phyloP scores from a whole-genome alignment of 2,113 vertebrate species.

The Carassius carassius region DNA sequence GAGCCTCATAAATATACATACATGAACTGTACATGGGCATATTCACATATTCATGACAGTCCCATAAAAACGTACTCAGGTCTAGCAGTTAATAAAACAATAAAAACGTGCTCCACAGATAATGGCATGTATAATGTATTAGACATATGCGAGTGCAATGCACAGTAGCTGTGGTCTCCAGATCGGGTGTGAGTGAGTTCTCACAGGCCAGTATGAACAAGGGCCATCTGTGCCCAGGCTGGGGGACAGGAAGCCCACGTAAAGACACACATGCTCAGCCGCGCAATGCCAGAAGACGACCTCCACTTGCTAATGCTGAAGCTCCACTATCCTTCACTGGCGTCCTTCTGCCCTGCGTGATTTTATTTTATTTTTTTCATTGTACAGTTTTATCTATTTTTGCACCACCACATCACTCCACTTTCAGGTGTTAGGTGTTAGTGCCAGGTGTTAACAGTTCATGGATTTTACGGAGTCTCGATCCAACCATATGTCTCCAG shows the following conservation, averaged over 20 bases:
- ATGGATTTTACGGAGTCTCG: background rate
- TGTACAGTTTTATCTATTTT: background rate
- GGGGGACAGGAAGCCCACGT: conserved; percentile 78
- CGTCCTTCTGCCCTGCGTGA: background rate
- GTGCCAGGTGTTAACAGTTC: background rate
- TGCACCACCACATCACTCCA: background rate
- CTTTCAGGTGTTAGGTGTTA: background rate
- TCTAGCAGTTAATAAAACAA: conserved; percentile 32
- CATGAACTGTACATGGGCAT: background rate
- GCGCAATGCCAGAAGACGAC: conserved; percentile 49
- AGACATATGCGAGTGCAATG: conserved; percentile 21
- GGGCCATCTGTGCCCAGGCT: conserved; percentile 75
- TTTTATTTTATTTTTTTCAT: background rate
- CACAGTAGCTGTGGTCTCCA: conserved; percentile 46
- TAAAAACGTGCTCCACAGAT: background rate
- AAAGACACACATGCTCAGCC: conserved; percentile 72
- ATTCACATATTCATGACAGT: conserved; percentile 1
- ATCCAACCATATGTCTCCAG: background rate
- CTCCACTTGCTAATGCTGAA: conserved; percentile 4
- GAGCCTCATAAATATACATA: conserved; percentile 2
- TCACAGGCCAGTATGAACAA: conserved; percentile 66
- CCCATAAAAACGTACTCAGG: background rate
- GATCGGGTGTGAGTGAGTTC: conserved; percentile 65
- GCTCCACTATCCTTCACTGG: background rate
- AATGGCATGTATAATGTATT: conserved; percentile 34